phyloP scores from a whole-genome alignment of 92 coral and sea anemone genomes.

The Zoanthus gigantus region DNA sequence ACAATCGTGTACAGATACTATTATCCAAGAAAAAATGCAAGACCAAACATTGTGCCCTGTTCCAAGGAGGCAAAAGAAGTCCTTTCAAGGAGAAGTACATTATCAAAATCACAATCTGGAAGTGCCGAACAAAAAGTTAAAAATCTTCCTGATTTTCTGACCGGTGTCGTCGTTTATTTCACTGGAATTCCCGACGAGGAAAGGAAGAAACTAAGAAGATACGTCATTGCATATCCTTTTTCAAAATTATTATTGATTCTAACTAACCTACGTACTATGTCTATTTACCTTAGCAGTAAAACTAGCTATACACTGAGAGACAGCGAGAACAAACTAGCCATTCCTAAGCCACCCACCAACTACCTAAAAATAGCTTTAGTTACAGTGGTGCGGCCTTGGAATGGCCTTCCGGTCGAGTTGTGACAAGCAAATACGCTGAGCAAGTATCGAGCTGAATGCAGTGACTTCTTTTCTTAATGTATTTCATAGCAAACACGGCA shows the following conservation, averaged over 20 bases:
- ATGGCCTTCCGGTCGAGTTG: no score
- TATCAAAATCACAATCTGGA: background rate
- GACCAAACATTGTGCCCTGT: constrained; percentile 30
- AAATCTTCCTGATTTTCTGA: constrained; percentile 76
- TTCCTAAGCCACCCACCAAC: no score
- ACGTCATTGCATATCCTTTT: constrained; percentile 92
- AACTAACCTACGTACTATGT: no score
- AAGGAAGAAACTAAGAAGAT: constrained; percentile 70
- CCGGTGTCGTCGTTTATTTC: constrained; percentile 79
- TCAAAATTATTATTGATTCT: background rate
- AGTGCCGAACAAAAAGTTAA: background rate
- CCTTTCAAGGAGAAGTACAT: background rate
- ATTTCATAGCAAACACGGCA: no score
- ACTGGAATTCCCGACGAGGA: constrained; percentile 60
- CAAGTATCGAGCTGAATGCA: no score
- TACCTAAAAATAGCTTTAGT: no score
- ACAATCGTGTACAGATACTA: constrained; percentile 64
- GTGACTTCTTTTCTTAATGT: no score
- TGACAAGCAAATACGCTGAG: no score
- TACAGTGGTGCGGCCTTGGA: no score
- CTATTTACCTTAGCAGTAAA: no score
- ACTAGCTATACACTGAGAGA: no score
- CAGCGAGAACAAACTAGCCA: no score
- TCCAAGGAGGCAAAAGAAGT: constrained; percentile 25
- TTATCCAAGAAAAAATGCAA: constrained; percentile 63